Conservation (phyloP, 2,797 vertebrate genomes). For the Leucoraja ocellata region DNA sequence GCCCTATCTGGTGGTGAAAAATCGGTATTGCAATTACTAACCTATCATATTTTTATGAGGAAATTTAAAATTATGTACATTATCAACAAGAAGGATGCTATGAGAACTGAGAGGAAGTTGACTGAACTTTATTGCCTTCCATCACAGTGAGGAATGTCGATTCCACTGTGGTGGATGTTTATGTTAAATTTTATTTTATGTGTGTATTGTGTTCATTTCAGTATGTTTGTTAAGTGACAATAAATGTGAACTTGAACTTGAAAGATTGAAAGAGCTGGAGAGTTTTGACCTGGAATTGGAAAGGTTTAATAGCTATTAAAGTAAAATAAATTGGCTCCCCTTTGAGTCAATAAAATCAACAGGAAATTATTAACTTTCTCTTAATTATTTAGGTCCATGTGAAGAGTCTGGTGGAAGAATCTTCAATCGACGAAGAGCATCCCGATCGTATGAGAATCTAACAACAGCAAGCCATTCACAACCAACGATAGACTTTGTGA, state of each 20-base stretch:
- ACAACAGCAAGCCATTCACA: background rate
- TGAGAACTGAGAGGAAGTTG: background rate
- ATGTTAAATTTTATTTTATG: no score
- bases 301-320: background rate
- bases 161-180: no score
- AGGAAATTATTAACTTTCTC: background rate
- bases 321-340: background rate
- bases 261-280: background rate
- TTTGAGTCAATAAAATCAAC: background rate
- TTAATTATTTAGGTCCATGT: background rate
- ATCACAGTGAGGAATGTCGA: no score
- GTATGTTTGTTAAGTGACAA: no score
- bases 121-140: no score
- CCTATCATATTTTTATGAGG: background rate
- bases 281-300: background rate
- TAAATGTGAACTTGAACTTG: no score
- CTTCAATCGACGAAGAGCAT: background rate
- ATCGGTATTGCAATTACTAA: background rate
- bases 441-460: background rate
- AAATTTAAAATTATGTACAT: background rate
- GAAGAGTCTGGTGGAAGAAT: background rate
- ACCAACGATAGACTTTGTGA: background rate
- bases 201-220: no score
- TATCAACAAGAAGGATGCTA: background rate
- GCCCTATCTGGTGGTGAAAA: slow-evolving; percentile 30